A percentile compares a stretch with the other conserved stretches of the same genome.
Conservation (phyloP, 2,888 invertebrate species). For the Caenorhabditis drosophilae region DNA sequence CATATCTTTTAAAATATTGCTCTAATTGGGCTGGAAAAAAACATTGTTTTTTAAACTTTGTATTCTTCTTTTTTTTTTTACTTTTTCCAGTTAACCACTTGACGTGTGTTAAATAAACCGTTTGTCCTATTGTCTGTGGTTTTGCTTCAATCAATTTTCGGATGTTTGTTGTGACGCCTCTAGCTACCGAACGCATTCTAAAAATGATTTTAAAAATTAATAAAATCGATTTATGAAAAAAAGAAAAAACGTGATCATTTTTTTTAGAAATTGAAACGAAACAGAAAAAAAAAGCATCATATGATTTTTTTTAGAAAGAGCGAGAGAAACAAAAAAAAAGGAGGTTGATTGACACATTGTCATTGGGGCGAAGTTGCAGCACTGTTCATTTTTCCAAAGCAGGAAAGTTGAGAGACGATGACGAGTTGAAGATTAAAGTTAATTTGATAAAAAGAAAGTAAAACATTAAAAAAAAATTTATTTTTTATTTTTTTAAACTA, state of each 20-base stretch:
- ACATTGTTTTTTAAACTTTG: no score
- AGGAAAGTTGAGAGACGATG: no score
- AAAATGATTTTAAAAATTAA: neutral
- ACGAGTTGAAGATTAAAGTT: no score
- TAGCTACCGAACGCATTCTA: constrained; percentile 34
- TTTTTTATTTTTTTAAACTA: no score
- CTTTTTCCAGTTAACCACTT: constrained; percentile 67
- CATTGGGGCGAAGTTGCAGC: constrained; percentile 31
- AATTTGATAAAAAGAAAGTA: no score
- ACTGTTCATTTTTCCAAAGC: no score
- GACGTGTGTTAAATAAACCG: constrained; percentile 64
- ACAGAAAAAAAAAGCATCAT: neutral
- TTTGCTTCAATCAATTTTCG: constrained; percentile 33
- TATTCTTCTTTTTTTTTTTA: no score
- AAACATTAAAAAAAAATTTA: no score
- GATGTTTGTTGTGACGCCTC: constrained; percentile 37
- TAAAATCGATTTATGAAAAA: neutral
- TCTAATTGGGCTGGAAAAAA: constrained; percentile 54
- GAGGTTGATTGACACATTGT: neutral
- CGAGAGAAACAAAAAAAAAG: neutral
- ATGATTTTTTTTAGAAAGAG: neutral
- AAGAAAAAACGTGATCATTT: neutral
- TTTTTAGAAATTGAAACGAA: neutral
- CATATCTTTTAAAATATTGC: constrained; percentile 64
- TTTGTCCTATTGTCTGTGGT: constrained; percentile 42